Evolutionary conservation across 1,140 invertebrate genomes (phyloP), one percentile per base, ranked within the genome.

Genomic region (Phenacoccus solenopsis): DNA sequence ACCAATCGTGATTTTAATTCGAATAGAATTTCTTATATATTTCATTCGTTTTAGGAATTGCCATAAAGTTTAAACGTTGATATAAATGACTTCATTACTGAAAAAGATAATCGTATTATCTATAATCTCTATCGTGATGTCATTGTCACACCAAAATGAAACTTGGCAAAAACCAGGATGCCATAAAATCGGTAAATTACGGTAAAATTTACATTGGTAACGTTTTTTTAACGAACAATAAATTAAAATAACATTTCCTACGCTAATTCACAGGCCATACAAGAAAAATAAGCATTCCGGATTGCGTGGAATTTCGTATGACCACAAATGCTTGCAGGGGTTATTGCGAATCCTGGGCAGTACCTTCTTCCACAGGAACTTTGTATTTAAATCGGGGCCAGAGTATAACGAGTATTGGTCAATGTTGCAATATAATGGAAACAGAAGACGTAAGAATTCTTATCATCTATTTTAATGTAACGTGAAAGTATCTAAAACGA

Each of bases 401-500:
- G 75, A 83, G 87, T 0, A 86, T 94, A 67, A 92, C 91, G 0
- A 92, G 90, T 0, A 82, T 91, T n/a, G 90, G 90, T 0, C 87
- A 92, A 75, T 94, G 91, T 76, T 94, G 91, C 78, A 91, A 90
- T 78, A 93, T 93, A 70, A 90, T 91, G 86, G 89, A 91, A 72
- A 87, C 89, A 0, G 88, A 91, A 80, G 86, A 90, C 76, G 88
- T 91, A 79, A 84, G 84, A 78, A 67, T 35, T 30, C 30, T 20
- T 27, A 64, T 70, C 69, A 57, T 28, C 25, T 49, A 30, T 73
- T 69, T 28, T 68, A 20, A 32, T 32, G 5, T 7, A 5, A 7
- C 30, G 30, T 32, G 30, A 32, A 7, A 32, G 30, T 13, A 32
- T 7, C 30, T 32, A 16, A n/a, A 49, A 49, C 20, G 38, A 16